phyloP scores from a whole-genome alignment of 2,888 invertebrate species.

The Eurytoma californica region DNA sequence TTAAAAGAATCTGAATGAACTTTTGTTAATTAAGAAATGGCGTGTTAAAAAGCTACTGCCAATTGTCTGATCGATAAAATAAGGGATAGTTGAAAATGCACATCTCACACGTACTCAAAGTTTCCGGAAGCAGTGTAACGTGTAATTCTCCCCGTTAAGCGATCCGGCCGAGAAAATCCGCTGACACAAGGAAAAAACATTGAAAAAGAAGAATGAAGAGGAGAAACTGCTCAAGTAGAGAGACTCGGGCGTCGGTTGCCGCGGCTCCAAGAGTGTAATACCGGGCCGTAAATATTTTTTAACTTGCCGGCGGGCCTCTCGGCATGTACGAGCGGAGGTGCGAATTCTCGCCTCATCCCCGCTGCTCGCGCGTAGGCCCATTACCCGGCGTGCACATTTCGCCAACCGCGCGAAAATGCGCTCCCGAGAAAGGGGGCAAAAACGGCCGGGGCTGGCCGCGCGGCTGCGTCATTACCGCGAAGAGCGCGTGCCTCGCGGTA shows the following conservation, averaged over 20 bases:
- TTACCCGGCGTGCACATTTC: conserved; percentile 39
- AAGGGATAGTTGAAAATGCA: too few species aligned
- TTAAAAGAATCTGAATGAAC: too few species aligned
- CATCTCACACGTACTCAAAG: too few species aligned
- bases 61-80: too few species aligned
- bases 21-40: too few species aligned
- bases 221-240: background rate
- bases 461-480: conserved; percentile 23
- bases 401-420: conserved; percentile 59
- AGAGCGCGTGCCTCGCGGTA: conserved; percentile 53
- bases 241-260: too few species aligned
- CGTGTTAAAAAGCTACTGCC: too few species aligned
- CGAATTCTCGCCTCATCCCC: conserved; percentile 23
- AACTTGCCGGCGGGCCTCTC: background rate
- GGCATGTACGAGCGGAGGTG: conserved; percentile 30
- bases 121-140: too few species aligned
- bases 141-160: too few species aligned
- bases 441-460: conserved; percentile 6
- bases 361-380: conserved; percentile 42
- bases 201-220: background rate
- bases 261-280: conserved; percentile 5
- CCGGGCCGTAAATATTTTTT: conserved; percentile 46
- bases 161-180: too few species aligned
- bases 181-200: too few species aligned
- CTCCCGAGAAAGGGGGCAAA: conserved; percentile 50